Conservation (phyloP, 2,888 invertebrate species). For the Epirrhoe alternata region DNA sequence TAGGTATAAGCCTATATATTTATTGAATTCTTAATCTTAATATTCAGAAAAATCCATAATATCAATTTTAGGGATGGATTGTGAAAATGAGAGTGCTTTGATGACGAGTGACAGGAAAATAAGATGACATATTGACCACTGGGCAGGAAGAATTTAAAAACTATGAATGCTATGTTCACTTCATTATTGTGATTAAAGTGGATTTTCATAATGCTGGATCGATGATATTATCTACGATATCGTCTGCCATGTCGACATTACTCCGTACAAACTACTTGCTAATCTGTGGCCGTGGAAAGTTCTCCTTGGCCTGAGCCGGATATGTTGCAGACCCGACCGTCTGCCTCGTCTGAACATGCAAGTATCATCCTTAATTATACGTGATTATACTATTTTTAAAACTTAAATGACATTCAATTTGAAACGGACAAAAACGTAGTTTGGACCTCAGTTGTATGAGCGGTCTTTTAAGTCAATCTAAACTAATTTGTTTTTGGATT, state of each 20-base stretch:
- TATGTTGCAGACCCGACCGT: constrained; percentile 26
- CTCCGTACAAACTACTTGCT: constrained; percentile 10
- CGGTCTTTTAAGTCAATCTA: constrained; percentile 3
- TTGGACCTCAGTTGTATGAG: not conserved
- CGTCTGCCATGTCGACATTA: constrained; percentile 13
- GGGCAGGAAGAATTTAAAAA: too few relatives aligned
- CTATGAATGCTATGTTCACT: not conserved
- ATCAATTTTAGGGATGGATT: not conserved
- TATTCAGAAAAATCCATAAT: not conserved
- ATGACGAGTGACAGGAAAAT: too few relatives aligned
- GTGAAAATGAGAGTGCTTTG: too few relatives aligned
- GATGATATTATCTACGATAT: constrained; percentile 9
- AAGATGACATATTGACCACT: too few relatives aligned
- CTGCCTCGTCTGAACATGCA: constrained; percentile 18
- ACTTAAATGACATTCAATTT: constrained; percentile 13
- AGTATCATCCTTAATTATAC: constrained; percentile 10
- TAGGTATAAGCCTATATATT: not conserved
- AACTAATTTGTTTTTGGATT: not conserved
- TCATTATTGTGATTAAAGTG: not conserved
- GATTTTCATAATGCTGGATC: constrained; percentile 2
- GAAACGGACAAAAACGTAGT: constrained; percentile 1
- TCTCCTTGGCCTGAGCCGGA: constrained; percentile 25
- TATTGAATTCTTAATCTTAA: not conserved
- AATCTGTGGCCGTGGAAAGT: constrained; percentile 26
- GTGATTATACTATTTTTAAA: constrained; percentile 13